Conservation (phyloP, 2,797 vertebrate genomes). For the Arremon aurantiirostris region DNA sequence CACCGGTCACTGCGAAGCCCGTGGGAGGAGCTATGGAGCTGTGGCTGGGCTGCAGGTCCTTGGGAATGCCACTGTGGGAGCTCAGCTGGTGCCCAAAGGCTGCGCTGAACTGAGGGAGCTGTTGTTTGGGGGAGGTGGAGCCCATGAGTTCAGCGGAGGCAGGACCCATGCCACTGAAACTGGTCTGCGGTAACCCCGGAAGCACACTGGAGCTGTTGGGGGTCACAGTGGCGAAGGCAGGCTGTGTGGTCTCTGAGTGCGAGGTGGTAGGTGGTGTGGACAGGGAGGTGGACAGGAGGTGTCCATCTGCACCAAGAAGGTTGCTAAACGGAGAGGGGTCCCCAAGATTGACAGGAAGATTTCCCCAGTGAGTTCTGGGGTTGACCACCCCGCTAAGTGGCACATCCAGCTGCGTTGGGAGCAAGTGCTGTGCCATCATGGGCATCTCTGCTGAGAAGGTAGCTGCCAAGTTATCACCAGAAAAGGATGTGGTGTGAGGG, state of each 20-base stretch:
- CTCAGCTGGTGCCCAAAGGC: conserved; percentile 98
- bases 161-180: conserved; percentile 85
- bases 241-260: conserved; percentile 92
- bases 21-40: conserved; percentile 97
- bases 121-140: conserved; percentile 91
- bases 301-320: conserved; percentile 90
- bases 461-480: conserved; percentile 79
- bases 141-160: conserved; percentile 86
- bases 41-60: conserved; percentile 99
- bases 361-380: conserved; percentile 92
- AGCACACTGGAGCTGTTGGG: conserved; percentile 84
- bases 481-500: conserved; percentile 84
- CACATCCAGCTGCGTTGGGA: conserved; percentile 86
- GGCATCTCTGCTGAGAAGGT: conserved; percentile 91
- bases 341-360: conserved; percentile 86
- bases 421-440: conserved; percentile 85
- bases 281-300: conserved; percentile 95
- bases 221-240: conserved; percentile 87
- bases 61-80: conserved; percentile 98
- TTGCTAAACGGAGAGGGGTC: conserved; percentile 92
- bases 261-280: conserved; percentile 93
- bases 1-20: conserved; percentile 91
- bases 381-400: conserved; percentile 88
- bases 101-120: conserved; percentile 98
- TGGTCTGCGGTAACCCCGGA: conserved; percentile 90